phyloP scores from a whole-genome alignment of 2,888 invertebrate genomes.

The Eristalis arbustorum region DNA sequence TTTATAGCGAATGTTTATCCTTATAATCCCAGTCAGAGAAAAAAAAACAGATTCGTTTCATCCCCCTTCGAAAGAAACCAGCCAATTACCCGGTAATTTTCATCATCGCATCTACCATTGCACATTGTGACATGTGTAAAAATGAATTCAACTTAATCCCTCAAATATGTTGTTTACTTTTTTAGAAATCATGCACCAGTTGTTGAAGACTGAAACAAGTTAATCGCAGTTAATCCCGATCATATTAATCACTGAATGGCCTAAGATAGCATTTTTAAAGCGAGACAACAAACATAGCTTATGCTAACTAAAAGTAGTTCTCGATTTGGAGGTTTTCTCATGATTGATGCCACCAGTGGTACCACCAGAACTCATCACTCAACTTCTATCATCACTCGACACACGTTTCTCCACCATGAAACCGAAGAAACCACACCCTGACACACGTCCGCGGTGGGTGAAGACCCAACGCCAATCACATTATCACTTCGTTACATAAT shows the following conservation, averaged over 20 bases:
- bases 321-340: background rate
- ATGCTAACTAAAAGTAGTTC: too few species aligned
- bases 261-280: background rate
- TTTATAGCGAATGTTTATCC: constrained; percentile 71
- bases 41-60: constrained; percentile 35
- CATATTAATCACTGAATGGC: constrained; percentile 72
- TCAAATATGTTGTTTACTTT: constrained; percentile 78
- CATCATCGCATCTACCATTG: constrained; percentile 40
- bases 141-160: constrained; percentile 77
- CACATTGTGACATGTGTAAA: constrained; percentile 79
- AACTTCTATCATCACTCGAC: constrained; percentile 27
- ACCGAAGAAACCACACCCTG: constrained; percentile 63
- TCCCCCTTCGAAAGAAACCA: constrained; percentile 44
- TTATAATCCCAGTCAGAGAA: constrained; percentile 70
- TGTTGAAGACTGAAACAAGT: constrained; percentile 35
- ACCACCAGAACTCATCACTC: constrained; percentile 50
- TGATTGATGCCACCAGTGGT: constrained; percentile 19
- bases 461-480: constrained; percentile 48
- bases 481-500: constrained; percentile 75
- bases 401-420: constrained; percentile 25
- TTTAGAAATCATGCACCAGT: constrained; percentile 71
- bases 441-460: constrained; percentile 38
- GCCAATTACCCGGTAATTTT: constrained; percentile 58
- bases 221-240: constrained; percentile 53
- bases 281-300: too few species aligned